These are phyloP conservation scores for Papilio aristodemus DNA, from an alignment of 1,140 invertebrate genomes.

Conservation along the genomic window DNA sequence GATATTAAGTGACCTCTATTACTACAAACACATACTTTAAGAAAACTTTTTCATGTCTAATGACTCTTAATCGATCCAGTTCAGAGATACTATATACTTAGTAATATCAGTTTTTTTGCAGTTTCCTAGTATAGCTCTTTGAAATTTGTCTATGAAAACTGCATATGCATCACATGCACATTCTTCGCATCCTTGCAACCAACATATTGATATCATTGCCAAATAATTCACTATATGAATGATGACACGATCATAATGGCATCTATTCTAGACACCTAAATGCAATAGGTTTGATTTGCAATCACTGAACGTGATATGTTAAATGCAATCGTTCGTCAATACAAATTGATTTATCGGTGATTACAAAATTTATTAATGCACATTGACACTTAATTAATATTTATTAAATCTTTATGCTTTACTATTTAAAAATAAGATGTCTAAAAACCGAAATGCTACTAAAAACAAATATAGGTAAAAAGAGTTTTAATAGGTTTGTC, in stretches of 20 bases:
- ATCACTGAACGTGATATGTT: conserved; percentile 5
- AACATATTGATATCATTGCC: conserved; percentile 13
- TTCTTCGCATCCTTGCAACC: background rate
- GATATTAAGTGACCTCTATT: no score
- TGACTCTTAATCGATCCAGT: no score
- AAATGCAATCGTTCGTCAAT: conserved; percentile 1
- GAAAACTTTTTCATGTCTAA: no score
- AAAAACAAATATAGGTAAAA: no score
- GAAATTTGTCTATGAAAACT: background rate
- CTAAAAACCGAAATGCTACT: no score
- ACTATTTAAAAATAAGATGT: no score
- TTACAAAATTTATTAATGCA: conserved; percentile 27
- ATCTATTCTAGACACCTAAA: conserved; percentile 27
- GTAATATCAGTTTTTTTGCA: no score
- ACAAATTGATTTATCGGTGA: conserved; percentile 14
- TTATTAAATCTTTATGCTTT: no score
- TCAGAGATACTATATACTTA: no score
- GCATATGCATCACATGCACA: background rate
- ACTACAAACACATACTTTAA: no score
- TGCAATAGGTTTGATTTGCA: conserved; percentile 30
- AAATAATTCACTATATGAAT: conserved; percentile 30
- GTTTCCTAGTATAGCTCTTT: no score
- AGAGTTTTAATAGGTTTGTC: no score
- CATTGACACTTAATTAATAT: background rate
- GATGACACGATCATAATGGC: conserved; percentile 22